Evolutionary conservation across 2,113 vertebrate genomes (phyloP).

Genomic region (Genyomyrus donnyi): DNA sequence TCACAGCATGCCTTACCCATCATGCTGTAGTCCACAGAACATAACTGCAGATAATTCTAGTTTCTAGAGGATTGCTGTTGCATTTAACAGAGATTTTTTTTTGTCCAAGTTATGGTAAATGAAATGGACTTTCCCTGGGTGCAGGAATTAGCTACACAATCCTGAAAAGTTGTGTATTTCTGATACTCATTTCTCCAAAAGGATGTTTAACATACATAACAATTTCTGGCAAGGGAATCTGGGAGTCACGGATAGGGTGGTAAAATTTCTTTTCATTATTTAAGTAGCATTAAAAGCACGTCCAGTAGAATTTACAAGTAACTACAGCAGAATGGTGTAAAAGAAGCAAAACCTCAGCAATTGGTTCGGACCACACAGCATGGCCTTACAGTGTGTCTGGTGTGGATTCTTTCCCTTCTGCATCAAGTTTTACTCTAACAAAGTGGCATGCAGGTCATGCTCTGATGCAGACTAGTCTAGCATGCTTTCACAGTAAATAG

Average conservation of each 20-base stretch:
- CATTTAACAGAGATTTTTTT: not conserved
- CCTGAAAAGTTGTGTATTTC: not conserved
- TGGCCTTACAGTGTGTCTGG: slow-evolving; percentile 10
- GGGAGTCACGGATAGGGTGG: not conserved
- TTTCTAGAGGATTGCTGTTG: not conserved
- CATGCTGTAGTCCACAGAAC: not conserved
- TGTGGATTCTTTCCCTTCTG: slow-evolving; percentile 24
- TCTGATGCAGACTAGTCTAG: slow-evolving; percentile 47
- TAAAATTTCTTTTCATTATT: not conserved
- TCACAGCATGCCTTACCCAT: not conserved
- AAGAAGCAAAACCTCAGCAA: not conserved
- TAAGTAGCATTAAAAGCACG: not conserved
- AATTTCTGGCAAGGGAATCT: not conserved
- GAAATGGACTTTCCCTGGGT: not conserved
- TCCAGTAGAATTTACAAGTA: not conserved
- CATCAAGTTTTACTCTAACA: slow-evolving; percentile 19
- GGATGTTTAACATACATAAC: not conserved
- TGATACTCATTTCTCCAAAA: not conserved
- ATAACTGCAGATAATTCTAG: not conserved
- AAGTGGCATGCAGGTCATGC: slow-evolving; percentile 51
- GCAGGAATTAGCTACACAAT: not conserved
- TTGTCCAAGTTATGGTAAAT: not conserved
- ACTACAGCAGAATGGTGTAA: not conserved
- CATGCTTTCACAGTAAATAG: slow-evolving; percentile 41
- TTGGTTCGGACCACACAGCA: not conserved